Evolutionary conservation across 2,797 vertebrate species (phyloP).

Genomic region (Liparis tanakae): DNA sequence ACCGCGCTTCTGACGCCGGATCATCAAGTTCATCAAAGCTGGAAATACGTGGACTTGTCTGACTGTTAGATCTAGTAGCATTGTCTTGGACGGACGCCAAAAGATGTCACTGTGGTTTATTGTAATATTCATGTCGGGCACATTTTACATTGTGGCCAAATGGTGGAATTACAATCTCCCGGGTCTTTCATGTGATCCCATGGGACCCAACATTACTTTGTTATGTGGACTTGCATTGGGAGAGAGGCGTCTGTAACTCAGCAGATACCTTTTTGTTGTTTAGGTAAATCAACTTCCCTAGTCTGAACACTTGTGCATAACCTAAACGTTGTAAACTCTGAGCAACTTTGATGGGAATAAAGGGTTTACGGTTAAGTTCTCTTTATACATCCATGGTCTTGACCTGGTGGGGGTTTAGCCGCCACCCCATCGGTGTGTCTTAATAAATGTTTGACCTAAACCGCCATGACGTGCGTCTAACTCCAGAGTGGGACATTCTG

Average conservation of each 20-base stretch:
- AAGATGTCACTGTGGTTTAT: background rate
- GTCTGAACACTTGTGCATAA: background rate
- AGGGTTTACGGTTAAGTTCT: background rate
- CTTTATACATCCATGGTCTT: background rate
- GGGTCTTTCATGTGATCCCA: too few species aligned
- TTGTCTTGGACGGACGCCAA: background rate
- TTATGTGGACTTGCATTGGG: background rate
- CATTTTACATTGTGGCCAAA: background rate
- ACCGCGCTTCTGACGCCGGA: background rate
- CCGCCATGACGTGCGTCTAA: conserved; percentile 4
- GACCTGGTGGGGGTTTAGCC: background rate
- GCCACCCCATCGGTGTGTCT: background rate
- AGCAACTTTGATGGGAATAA: background rate
- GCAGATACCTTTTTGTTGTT: background rate
- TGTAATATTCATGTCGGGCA: background rate
- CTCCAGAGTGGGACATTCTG: conserved; percentile 19
- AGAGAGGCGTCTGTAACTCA: background rate
- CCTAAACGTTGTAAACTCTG: background rate
- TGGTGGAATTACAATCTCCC: background rate
- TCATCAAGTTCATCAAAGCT: background rate
- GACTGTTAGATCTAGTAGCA: background rate
- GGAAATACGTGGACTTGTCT: background rate
- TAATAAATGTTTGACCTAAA: conserved; percentile 12
- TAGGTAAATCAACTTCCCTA: background rate
- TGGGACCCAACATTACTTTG: background rate